Conservation (phyloP, 2,113 vertebrate genomes). For the Limnothrissa miodon region DNA sequence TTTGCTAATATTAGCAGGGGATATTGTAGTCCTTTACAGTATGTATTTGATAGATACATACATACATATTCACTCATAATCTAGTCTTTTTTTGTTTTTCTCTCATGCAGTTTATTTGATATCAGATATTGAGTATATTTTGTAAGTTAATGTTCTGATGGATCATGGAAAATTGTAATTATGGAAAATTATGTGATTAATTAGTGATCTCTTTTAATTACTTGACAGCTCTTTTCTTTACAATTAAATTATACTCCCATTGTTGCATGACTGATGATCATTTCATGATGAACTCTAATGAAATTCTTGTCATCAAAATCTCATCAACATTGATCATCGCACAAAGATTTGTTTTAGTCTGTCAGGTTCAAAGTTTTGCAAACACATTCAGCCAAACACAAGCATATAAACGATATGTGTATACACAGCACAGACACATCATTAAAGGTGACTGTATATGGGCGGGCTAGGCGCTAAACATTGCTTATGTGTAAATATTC, state of each 20-base stretch:
- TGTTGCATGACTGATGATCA: neutral
- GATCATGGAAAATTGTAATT: neutral
- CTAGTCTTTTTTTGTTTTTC: neutral
- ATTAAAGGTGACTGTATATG: neutral
- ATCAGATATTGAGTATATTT: neutral
- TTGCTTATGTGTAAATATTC: neutral
- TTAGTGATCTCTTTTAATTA: neutral
- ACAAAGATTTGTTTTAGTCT: neutral
- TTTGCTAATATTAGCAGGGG: neutral
- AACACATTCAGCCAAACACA: neutral
- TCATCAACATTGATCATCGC: neutral
- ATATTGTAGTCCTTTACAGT: neutral
- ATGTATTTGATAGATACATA: too few relatives aligned
- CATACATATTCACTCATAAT: neutral
- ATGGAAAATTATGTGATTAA: constrained; percentile 2
- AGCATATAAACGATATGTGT: neutral
- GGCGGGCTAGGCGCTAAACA: neutral
- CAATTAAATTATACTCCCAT: neutral
- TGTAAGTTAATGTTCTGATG: neutral
- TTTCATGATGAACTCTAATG: neutral
- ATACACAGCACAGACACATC: neutral
- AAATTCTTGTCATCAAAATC: neutral
- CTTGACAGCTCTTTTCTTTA: neutral
- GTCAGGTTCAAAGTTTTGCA: neutral
- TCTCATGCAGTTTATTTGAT: neutral